Percentiles rank a stretch among this genome's conserved stretches.
These are phyloP conservation scores for Athalia cordata DNA, from an alignment of 2,888 invertebrate genomes.

Conservation along the genomic window DNA sequence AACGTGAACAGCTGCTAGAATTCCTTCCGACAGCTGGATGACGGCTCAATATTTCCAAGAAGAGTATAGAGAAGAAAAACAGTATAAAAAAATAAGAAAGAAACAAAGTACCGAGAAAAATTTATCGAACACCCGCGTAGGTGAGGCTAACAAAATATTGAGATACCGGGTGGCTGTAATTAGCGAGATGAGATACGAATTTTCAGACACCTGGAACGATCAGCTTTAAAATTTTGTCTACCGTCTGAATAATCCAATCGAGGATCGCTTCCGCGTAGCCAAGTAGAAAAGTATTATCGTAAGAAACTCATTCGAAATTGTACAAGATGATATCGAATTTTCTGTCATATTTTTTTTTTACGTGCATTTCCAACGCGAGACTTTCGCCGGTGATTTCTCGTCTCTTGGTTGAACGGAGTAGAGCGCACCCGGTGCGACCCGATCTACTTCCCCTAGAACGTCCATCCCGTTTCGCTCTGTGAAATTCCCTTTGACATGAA, in stretches of 20 bases:
- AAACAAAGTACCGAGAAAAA: too few species aligned
- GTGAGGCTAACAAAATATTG: too few species aligned
- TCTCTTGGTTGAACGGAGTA: conserved; percentile 42
- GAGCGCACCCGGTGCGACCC: conserved; percentile 29
- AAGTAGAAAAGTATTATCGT: too few species aligned
- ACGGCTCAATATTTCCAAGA: conserved; percentile 14
- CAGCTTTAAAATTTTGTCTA: too few species aligned
- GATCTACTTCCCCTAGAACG: conserved; percentile 2
- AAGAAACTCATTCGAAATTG: too few species aligned
- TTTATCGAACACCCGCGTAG: too few species aligned
- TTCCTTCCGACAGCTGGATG: neutral
- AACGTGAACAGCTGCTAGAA: conserved; percentile 50
- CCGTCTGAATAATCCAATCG: too few species aligned
- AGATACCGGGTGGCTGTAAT: too few species aligned
- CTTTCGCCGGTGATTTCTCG: conserved; percentile 8
- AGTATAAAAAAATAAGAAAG: neutral
- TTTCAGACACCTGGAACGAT: too few species aligned
- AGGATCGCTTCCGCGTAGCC: too few species aligned
- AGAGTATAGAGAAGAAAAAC: neutral
- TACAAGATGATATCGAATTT: conserved; percentile 15
- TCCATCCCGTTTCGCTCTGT: conserved; percentile 53
- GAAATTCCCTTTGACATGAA: conserved; percentile 69
- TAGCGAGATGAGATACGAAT: too few species aligned
- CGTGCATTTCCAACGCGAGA: conserved; percentile 38
- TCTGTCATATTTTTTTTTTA: neutral